Base-by-base conservation (phyloP, 1,140 invertebrate genomes). In the Yoshiicerus persimilis region DNA sequence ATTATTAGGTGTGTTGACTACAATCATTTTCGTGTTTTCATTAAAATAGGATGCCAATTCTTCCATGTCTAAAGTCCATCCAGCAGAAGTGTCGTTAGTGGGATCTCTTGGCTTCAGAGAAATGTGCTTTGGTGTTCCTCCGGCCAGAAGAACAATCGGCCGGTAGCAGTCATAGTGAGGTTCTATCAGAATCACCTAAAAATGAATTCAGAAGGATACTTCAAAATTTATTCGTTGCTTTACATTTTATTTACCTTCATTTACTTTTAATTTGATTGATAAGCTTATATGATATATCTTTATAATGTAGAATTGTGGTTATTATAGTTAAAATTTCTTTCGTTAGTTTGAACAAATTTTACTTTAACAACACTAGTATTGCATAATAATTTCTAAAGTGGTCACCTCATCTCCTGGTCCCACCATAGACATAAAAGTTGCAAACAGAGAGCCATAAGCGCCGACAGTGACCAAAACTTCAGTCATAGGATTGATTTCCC, bases 121-220 rank as follows among this genome's bases (percentile, higher is more conserved):
- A 88, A 99, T 96, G 92, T 96, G 99, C 84, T 95, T 95, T 0
- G 97, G 95, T 27, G 95, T 94, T 13, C 97, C 99, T 1, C 97
- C 97, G 38, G 97, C 97, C 91, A 95, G 95, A 91, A 93, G 94
- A 1, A 99, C 96, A 96, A 99, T 98, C 2, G 98, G 97, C 88
- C 96, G 96, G 92, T 99, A 99, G 92, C 98, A 99, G 92, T 99
- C 99, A 92, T 98, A 99, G 92, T 96, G 99, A 10, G 99, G 99
- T 92, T 99, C 89, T 36, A 89, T 88, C 1, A 89, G 27, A 77
- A 89, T 89, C 32, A 88, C 86, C 89, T 89, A 13, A 30, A 86
- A 56, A 4, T 13, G 34, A 34, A 47, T 47, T 47, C 8, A 47
- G 1, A 20, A 41, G 2, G 2, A 4, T 10, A 11, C 39, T 11